A percentile compares a stretch with the other conserved stretches of the same genome.
Conservation (phyloP, 2,797 vertebrate species). For the Halcyon badia region DNA sequence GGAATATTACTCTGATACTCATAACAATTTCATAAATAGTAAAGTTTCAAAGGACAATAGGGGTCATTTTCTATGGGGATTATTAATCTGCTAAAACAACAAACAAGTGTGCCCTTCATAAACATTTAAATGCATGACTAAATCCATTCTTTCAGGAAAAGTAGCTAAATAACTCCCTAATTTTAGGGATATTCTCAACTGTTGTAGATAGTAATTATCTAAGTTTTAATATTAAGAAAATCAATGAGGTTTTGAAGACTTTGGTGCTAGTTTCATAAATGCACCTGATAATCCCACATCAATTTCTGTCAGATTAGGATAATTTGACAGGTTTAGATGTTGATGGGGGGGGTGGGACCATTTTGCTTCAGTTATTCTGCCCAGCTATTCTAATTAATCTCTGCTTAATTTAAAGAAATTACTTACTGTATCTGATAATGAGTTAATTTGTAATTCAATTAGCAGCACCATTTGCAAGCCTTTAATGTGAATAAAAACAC, state of each 20-base stretch:
- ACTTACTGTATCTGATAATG: conserved; percentile 60
- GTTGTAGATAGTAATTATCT: background rate
- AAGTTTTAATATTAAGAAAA: background rate
- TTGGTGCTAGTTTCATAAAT: background rate
- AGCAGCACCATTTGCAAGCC: conserved; percentile 46
- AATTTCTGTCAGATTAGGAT: background rate
- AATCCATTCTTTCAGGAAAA: background rate
- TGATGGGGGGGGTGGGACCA: conserved; percentile 12
- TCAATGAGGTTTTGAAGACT: background rate
- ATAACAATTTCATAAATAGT: background rate
- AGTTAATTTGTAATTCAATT: conserved; percentile 75
- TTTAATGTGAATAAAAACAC: conserved; percentile 46
- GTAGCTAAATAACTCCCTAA: background rate
- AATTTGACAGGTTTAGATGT: conserved; percentile 17
- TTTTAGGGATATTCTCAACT: background rate
- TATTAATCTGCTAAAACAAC: conserved; percentile 5
- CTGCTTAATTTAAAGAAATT: conserved; percentile 70
- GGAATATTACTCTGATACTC: background rate
- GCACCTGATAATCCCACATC: conserved; percentile 1
- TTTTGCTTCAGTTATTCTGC: conserved; percentile 63
- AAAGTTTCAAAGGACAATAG: background rate
- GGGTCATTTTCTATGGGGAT: background rate
- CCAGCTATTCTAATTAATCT: conserved; percentile 70
- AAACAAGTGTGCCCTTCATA: background rate
- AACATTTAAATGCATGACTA: background rate